phyloP scores from a whole-genome alignment of 2,888 invertebrate species.

The Piscicola geometra region DNA sequence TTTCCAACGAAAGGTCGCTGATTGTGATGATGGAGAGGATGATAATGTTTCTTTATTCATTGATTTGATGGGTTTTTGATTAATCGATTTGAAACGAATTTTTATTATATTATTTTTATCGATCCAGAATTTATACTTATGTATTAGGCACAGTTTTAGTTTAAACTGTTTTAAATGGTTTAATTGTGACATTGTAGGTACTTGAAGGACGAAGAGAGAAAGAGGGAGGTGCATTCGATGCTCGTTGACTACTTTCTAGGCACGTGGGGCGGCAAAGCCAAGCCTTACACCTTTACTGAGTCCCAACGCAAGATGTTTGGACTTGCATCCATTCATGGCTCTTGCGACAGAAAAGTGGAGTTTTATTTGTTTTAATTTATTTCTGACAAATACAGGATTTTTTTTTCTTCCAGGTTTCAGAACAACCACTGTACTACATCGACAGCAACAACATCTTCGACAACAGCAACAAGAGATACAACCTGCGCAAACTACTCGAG shows the following conservation, averaged over 20 bases:
- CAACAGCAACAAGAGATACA: constrained; percentile 66
- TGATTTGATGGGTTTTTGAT: neutral
- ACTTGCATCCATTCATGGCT: constrained; percentile 64
- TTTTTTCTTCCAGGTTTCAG: constrained; percentile 53
- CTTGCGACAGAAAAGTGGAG: constrained; percentile 64
- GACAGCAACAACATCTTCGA: constrained; percentile 12
- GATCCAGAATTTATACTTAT: neutral
- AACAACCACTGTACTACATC: constrained; percentile 44
- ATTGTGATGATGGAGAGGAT: no score
- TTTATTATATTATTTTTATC: neutral
- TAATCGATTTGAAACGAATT: neutral
- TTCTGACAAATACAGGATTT: neutral
- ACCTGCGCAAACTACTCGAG: constrained; percentile 84
- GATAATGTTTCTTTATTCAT: neutral
- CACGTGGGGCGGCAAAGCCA: constrained; percentile 89
- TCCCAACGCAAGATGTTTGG: constrained; percentile 76
- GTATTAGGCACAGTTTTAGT: constrained; percentile 58
- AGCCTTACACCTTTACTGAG: constrained; percentile 94
- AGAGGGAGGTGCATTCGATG: constrained; percentile 91
- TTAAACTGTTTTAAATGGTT: no score
- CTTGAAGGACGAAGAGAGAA: constrained; percentile 88
- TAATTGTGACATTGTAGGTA: no score
- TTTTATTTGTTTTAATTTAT: neutral
- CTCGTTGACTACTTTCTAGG: constrained; percentile 96
- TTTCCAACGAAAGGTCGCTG: constrained; percentile 58